Percentiles rank a stretch among this genome's conserved stretches.
These are phyloP conservation scores for Plutomurus gul DNA, from an alignment of 1,140 invertebrate genomes.

Conservation along the genomic window DNA sequence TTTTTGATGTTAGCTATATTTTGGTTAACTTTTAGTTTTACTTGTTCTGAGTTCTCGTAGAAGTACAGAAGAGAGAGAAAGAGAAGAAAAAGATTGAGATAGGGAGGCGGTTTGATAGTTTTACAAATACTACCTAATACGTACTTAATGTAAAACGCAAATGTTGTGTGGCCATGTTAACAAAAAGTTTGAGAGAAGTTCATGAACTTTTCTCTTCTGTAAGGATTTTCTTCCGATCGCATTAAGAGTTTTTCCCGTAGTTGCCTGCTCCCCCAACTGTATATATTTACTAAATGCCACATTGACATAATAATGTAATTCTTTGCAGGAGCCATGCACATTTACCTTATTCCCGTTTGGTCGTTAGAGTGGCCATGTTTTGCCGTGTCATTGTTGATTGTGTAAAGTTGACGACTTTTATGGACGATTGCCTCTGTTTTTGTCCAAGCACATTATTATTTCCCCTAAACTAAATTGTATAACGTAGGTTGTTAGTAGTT, in stretches of 20 bases:
- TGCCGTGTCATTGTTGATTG: background rate
- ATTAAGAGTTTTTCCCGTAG: conserved; percentile 5
- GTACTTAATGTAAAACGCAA: background rate
- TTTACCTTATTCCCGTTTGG: background rate
- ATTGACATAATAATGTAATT: background rate
- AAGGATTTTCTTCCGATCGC: background rate
- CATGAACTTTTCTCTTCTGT: conserved; percentile 16
- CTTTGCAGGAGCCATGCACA: background rate
- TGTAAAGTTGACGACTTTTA: background rate
- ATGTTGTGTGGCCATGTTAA: background rate
- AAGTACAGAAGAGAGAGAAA: too few relatives aligned
- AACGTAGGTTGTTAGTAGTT: too few relatives aligned
- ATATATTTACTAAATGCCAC: too few relatives aligned
- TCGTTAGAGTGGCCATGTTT: background rate
- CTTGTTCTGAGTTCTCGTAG: too few relatives aligned
- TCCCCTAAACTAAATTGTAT: too few relatives aligned
- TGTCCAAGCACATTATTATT: conserved; percentile 1
- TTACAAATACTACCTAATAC: too few relatives aligned
- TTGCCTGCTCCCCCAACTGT: background rate
- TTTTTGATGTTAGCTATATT: too few relatives aligned
- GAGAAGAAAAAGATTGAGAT: background rate
- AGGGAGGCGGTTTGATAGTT: too few relatives aligned
- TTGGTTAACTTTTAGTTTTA: too few relatives aligned
- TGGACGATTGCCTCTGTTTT: background rate
- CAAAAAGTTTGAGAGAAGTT: conserved; percentile 25